Base-by-base conservation (phyloP, 2,797 vertebrate species). In the Margarornis squamiger region DNA sequence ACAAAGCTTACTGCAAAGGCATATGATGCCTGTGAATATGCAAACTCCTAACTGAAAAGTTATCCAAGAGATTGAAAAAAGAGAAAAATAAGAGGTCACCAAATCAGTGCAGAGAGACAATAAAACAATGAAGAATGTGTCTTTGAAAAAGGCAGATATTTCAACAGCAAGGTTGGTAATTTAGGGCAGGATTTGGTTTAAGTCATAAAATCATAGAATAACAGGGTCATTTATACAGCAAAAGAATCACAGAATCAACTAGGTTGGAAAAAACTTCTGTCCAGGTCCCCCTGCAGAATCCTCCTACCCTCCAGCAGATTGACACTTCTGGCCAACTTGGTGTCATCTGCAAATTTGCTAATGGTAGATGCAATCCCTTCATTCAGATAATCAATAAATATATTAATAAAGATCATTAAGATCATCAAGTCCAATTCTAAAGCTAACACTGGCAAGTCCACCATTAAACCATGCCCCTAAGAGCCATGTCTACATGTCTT, bases 401-500 rank as follows among this genome's bases (percentile, higher is more conserved):
- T 63, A 43, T 32, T 32, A 22, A 43, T 43, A 70, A 17, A 55
- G 27, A 43, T 6, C 27, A 20, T 38, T 1, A 7, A 48, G 48
- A 21, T 52, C 17, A 30, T n/a, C 3, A 21, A 77, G 32, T 29
- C 45, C 29, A 59, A 9, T 15, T 2, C 1, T 43, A 81, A 67
- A 68, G 3, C 2, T 63, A 9, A 38, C 8, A 43, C 5, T 48
- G 27, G 19, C 24, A 52, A 43, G 23, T 32, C 46, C 7, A 18
- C 12, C 10, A 27, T 23, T 41, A 49, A 86, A 59, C 24, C 14
- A 32, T 6, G 14, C 9, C 54, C 26, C 29, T 32, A 27, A 51
- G 49, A n/a, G 8, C 12, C 38, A 9, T 13, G 3, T 67, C 49
- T 52, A 8, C 21, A 14, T 0, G 0, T 21, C n/a, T 41, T 58